Base-by-base conservation (phyloP, 1,140 invertebrate genomes). In the Asobara japonica region DNA sequence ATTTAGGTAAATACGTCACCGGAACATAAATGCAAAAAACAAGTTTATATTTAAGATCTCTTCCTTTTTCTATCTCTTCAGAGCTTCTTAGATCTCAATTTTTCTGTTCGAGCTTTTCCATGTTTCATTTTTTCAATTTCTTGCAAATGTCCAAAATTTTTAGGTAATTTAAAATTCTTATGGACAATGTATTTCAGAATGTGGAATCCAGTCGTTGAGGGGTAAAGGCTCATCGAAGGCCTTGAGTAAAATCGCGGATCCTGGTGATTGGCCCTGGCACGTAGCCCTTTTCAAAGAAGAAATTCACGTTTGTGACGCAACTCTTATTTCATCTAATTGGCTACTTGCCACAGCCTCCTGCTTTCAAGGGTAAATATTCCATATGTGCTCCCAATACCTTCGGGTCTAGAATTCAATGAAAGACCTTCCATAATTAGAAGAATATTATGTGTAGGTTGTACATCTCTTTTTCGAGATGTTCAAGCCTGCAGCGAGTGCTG, bases 221-320 rank as follows among this genome's bases (percentile, higher is more conserved):
- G 78, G 84, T 33, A 79, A 86, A 33, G 84, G 80, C 27, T 84
- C 87, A 73, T 83, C 87, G 27, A 87, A 89, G 65, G 88, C 89
- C 5, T 82, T 95, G 38, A 87, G 89, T 33, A 94, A 94, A 81
- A 92, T 93, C 81, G 89, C 93, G 3, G 88, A 87, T 2, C 92
- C 92, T 1, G 94, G 93, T 1, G 94, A 96, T 79, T 97, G 95
- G 95, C 96, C 96, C 13, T 97, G 95, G 95, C 92, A 96, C 80
- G 94, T 92, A 13, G 91, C 94, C 6, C 88, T 97, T 0, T 91
- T 95, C 74, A 93, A 95, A 78, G 91, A 95, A 78, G 92, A 94
- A 73, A 91, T 93, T 36, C 95, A 97, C 79, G 93, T 95, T 7
- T 97, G 96, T 82, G 96, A 97, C 82, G 96, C 92, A 0, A 95